These are phyloP conservation scores for Aspidoscelis tigris DNA, from an alignment of 2,113 vertebrate genomes.

Conservation along the genomic window DNA sequence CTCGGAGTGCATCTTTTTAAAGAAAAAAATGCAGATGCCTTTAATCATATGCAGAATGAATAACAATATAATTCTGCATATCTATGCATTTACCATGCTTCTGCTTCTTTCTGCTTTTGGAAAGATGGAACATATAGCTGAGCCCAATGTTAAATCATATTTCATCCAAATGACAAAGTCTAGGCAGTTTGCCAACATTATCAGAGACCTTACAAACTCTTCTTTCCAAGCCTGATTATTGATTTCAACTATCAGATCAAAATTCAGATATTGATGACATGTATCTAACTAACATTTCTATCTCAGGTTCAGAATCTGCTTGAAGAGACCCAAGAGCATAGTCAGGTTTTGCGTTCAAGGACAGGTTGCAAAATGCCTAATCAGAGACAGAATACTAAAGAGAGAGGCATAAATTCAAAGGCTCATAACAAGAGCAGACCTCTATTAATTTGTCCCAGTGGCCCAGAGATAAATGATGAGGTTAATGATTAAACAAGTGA, in stretches of 20 bases:
- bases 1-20: too few relatives aligned
- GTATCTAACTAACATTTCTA: neutral
- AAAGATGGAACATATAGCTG: neutral
- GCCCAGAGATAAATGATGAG: neutral
- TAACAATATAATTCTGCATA: too few relatives aligned
- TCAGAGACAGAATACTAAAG: constrained; percentile 5
- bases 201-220: neutral
- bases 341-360: constrained; percentile 8
- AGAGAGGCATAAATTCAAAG: constrained; percentile 21
- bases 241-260: neutral
- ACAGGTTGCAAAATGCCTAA: neutral
- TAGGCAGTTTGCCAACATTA: constrained; percentile 1
- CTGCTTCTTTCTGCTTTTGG: too few relatives aligned
- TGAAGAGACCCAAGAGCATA: neutral
- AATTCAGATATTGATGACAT: neutral
- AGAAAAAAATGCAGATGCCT: too few relatives aligned
- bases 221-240: neutral
- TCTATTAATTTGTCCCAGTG: constrained; percentile 13
- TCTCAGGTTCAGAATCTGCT: neutral
- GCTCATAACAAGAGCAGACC: neutral
- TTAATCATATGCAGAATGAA: too few relatives aligned
- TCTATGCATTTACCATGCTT: too few relatives aligned
- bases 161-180: neutral
- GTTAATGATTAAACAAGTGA: neutral
- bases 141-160: neutral